These are phyloP conservation scores for Rhopalosiphum padi DNA, from an alignment of 1,140 invertebrate species.

Conservation along the genomic window DNA sequence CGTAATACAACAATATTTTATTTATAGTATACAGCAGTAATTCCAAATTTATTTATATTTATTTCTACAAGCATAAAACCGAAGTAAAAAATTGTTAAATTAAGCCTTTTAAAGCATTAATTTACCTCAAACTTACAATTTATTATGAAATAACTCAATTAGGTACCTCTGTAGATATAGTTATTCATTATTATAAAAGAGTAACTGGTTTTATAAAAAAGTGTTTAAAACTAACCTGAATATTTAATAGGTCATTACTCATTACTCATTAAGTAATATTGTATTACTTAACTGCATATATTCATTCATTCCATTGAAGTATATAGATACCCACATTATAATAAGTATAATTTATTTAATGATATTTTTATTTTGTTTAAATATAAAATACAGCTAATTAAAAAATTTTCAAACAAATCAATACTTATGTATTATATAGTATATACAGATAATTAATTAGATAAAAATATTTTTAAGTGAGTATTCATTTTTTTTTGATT, in stretches of 20 bases:
- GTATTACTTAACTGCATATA: background rate
- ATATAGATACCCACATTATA: background rate
- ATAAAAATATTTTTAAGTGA: background rate
- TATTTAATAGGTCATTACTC: background rate
- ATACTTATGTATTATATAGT: background rate
- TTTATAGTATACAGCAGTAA: background rate
- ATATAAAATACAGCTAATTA: background rate
- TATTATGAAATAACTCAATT: background rate
- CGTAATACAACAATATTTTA: background rate
- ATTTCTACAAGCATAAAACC: background rate
- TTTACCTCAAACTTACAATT: background rate
- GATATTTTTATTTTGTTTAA: background rate
- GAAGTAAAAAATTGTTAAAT: background rate
- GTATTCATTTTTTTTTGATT: background rate
- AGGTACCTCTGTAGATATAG: background rate
- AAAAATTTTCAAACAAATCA: background rate
- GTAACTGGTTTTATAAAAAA: conserved; percentile 24
- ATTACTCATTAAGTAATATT: background rate
- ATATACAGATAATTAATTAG: background rate
- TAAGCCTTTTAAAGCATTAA: background rate
- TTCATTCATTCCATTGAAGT: background rate
- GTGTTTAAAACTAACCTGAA: background rate
- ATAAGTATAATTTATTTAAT: background rate
- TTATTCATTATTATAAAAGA: background rate
- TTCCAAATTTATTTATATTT: background rate